A percentile compares a stretch with the other conserved stretches of the same genome.
Conservation (phyloP, 23 tunicate genomes). For the Corella eumyota region DNA sequence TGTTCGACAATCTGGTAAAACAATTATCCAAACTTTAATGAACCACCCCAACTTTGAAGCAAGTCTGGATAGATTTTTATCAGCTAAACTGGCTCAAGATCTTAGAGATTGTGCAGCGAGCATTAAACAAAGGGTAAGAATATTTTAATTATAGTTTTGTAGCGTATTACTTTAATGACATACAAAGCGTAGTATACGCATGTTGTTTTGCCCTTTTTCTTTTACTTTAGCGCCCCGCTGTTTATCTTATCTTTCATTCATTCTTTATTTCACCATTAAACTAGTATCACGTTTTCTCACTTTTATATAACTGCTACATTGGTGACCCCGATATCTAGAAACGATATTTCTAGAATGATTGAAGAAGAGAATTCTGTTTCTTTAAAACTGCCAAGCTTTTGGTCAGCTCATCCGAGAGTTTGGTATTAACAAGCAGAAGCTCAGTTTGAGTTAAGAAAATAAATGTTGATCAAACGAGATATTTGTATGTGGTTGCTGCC, state of each 20-base stretch:
- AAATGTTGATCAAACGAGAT: too few relatives aligned
- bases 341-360: too few relatives aligned
- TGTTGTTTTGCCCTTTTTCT: background rate
- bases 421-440: too few relatives aligned
- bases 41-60: constrained; percentile 41
- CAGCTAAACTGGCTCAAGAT: constrained; percentile 31
- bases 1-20: constrained; percentile 60
- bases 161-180: background rate
- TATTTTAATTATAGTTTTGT: background rate
- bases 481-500: too few relatives aligned
- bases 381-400: too few relatives aligned
- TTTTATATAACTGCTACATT: too few relatives aligned
- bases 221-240: background rate
- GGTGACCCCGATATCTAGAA: too few relatives aligned
- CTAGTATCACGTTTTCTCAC: background rate
- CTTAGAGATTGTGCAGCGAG: constrained; percentile 35
- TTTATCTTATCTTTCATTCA: too few relatives aligned
- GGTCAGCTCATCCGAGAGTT: too few relatives aligned
- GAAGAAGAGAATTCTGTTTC: too few relatives aligned
- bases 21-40: constrained; percentile 54
- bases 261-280: background rate
- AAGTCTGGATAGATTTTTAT: constrained; percentile 41
- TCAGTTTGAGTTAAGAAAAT: too few relatives aligned
- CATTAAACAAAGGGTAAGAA: constrained; percentile 53
- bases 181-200: background rate